These are phyloP conservation scores for Corvus cornix DNA, from an alignment of 2,113 vertebrate genomes.

Conservation along the genomic window DNA sequence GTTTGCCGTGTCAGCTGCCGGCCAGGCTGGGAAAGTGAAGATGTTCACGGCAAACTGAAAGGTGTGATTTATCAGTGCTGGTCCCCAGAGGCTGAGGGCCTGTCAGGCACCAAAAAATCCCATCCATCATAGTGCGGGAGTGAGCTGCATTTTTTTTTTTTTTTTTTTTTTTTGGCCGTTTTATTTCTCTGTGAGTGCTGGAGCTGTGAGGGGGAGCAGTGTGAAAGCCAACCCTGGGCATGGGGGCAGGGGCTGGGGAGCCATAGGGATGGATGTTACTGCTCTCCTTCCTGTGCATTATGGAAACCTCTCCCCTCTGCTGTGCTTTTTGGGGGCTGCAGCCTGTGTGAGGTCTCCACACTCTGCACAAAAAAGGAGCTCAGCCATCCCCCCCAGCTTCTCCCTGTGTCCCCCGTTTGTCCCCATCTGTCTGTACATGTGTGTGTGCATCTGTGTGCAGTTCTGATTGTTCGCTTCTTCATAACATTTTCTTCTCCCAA, in stretches of 20 bases:
- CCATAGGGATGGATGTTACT: neutral
- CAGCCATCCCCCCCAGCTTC: fast-evolving
- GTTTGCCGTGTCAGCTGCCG: neutral
- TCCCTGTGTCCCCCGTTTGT: fast-evolving
- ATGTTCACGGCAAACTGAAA: constrained; percentile 20
- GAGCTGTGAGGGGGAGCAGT: neutral
- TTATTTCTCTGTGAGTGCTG: neutral
- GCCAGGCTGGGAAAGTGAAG: neutral
- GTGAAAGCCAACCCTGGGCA: neutral
- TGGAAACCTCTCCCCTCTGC: neutral
- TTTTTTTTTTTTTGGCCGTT: neutral
- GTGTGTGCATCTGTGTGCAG: neutral
- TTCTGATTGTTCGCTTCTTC: neutral
- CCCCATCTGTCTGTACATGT: neutral
- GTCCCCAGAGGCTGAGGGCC: constrained; percentile 17
- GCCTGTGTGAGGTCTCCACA: fast-evolving
- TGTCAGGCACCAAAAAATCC: constrained; percentile 42
- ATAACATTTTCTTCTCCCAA: neutral
- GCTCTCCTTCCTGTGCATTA: fast-evolving
- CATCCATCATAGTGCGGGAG: neutral
- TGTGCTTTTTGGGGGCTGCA: fast-evolving
- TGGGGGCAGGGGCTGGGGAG: neutral
- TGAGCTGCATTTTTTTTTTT: neutral
- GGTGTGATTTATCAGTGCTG: constrained; percentile 64
- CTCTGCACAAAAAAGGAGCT: neutral